phyloP scores from a whole-genome alignment of 2,113 vertebrate species.

The Thryonomys swinderianus region DNA sequence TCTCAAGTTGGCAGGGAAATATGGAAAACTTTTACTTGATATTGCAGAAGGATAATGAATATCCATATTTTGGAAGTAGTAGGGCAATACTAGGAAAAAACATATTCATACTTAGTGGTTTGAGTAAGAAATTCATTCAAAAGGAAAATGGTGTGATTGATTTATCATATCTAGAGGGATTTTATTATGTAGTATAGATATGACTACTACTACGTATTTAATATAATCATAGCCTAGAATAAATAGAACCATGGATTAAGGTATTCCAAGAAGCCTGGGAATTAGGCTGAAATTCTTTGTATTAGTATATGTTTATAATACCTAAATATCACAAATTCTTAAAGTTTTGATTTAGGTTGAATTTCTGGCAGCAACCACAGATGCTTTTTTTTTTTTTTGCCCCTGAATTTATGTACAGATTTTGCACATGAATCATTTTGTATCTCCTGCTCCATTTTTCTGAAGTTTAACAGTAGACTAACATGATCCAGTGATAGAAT shows the following conservation, averaged over 20 bases:
- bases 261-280: conserved; percentile 38
- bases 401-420: neutral
- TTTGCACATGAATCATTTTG: neutral
- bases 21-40: conserved; percentile 54
- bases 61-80: neutral
- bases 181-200: neutral
- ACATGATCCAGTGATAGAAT: neutral
- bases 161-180: neutral
- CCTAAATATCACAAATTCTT: neutral
- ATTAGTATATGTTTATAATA: neutral
- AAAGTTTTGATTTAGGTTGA: neutral
- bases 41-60: conserved; percentile 35
- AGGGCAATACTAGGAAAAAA: neutral
- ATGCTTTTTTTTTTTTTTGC: conserved; percentile 34
- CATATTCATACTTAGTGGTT: neutral
- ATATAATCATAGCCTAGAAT: neutral
- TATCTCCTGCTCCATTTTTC: neutral
- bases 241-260: conserved; percentile 21
- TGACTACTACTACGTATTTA: neutral
- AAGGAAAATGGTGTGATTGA: neutral
- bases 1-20: conserved; percentile 51
- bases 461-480: neutral
- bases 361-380: conserved; percentile 15
- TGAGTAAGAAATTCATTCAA: conserved; percentile 19
- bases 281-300: conserved; percentile 12